These are phyloP conservation scores for Pseudeuparius sepicola DNA, from an alignment of 2,888 invertebrate species.

Conservation along the genomic window DNA sequence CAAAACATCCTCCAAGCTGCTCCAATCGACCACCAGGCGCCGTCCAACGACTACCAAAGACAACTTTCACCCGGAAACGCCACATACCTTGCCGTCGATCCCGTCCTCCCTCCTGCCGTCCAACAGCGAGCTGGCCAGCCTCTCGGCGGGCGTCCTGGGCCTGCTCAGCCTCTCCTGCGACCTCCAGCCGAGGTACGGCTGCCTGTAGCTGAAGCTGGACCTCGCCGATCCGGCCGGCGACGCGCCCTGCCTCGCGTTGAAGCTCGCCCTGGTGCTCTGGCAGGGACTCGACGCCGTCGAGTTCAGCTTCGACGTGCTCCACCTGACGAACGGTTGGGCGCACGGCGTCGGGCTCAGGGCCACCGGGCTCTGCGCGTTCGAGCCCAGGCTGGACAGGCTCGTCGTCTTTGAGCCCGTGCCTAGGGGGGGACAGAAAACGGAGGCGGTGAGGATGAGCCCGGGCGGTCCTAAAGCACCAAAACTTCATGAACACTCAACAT, in stretches of 20 bases:
- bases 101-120: too few relatives aligned
- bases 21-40: too few relatives aligned
- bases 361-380: constrained; percentile 34
- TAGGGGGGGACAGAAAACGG: too few relatives aligned
- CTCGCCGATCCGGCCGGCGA: constrained; percentile 55
- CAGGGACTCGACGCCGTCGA: constrained; percentile 65
- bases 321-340: constrained; percentile 47
- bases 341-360: constrained; percentile 37
- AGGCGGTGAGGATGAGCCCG: too few relatives aligned
- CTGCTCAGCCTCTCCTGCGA: constrained; percentile 70
- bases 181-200: constrained; percentile 86
- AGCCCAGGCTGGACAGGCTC: constrained; percentile 67
- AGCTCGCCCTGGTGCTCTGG: constrained; percentile 62
- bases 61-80: too few relatives aligned
- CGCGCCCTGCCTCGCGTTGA: constrained; percentile 53
- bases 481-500: too few relatives aligned
- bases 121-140: constrained; percentile 58
- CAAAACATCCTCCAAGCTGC: too few relatives aligned
- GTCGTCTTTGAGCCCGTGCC: constrained; percentile 68
- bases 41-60: too few relatives aligned
- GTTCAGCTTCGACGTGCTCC: constrained; percentile 68
- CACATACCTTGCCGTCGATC: too few relatives aligned
- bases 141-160: constrained; percentile 78
- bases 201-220: constrained; percentile 70
- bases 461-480: too few relatives aligned